Evolutionary conservation across 2,888 invertebrate species (phyloP), one percentile per base, ranked within the genome.

Genomic region (Aplocera efformata): DNA sequence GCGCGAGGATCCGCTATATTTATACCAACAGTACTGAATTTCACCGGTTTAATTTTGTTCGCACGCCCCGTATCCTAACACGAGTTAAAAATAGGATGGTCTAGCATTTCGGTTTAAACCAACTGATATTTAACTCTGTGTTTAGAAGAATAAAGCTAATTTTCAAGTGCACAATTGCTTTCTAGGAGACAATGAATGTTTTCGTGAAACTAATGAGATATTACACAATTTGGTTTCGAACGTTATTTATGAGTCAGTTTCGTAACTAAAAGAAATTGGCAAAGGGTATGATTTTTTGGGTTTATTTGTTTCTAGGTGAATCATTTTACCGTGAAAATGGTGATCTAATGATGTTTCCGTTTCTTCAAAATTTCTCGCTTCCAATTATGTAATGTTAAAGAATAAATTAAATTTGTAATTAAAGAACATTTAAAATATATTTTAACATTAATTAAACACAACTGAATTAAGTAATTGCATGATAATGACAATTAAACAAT

Each of bases 121-220:
- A 7, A 29, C 20, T 1, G 30, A 34, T 34, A 32, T 26, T 13
- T 9, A 38, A 24, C 44, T 36, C 32, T 30, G 24, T 29, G 24
- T 8, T 0, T 7, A 8, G 10, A 28, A 10, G 25, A 29, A 29
- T 26, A 45, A 17, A 30, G 36, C 24, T 8, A 22, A 22, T 23
- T 32, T 45, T 36, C 23, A 28, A 17, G 10, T 29, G 32, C n/a
- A 7, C 11, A 7, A 3, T 1, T 25, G 17, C 22, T 38, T 38
- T 39, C 28, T 42, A 30, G 10, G 24, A 41, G 38, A 44, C 29
- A 38, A 37, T 32, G 27, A 23, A 27, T 21, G 17, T 28, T 29
- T 26, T 26, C 33, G 39, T 35, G 49, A 34, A 40, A 37, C 11
- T 34, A 42, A 49, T 40, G 39, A 40, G 34, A 34, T 38, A 45